These are phyloP conservation scores for Xestia ashworthii DNA, from an alignment of 2,888 invertebrate genomes.

Conservation along the genomic window DNA sequence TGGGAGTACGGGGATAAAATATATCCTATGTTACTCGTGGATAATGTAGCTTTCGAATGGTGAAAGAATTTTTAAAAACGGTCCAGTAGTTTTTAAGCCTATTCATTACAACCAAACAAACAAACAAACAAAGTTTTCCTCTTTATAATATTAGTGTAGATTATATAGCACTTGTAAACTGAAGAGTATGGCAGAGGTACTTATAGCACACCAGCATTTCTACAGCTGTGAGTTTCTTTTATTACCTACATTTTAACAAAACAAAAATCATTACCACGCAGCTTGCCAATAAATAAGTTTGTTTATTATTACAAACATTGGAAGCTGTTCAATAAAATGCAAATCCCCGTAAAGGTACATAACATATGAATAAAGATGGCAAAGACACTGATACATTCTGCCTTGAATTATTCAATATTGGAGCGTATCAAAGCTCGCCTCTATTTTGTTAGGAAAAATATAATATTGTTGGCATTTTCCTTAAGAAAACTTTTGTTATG, in stretches of 20 bases:
- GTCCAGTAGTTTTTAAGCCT: no score
- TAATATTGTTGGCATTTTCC: constrained; percentile 45
- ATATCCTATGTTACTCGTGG: no score
- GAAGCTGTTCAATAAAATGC: constrained; percentile 63
- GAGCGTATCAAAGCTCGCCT: constrained; percentile 56
- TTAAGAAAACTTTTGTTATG: constrained; percentile 22
- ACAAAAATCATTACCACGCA: neutral
- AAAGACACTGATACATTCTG: constrained; percentile 54
- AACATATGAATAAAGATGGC: constrained; percentile 71
- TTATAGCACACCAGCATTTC: neutral
- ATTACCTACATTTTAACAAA: neutral
- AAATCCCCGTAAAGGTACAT: constrained; percentile 67
- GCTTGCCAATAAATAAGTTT: neutral
- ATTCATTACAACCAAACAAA: no score
- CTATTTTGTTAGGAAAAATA: constrained; percentile 49
- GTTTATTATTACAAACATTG: constrained; percentile 3
- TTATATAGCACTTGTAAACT: neutral
- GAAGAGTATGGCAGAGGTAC: neutral
- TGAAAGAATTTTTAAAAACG: no score
- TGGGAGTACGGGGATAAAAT: no score
- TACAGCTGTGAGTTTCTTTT: neutral
- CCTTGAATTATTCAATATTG: constrained; percentile 73
- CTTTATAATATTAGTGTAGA: no score
- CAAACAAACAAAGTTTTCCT: no score
- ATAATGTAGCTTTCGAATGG: no score